A percentile compares a stretch with the other conserved stretches of the same genome.
phyloP scores from a whole-genome alignment of 2,113 vertebrate genomes.

The Podarcis raffonei region DNA sequence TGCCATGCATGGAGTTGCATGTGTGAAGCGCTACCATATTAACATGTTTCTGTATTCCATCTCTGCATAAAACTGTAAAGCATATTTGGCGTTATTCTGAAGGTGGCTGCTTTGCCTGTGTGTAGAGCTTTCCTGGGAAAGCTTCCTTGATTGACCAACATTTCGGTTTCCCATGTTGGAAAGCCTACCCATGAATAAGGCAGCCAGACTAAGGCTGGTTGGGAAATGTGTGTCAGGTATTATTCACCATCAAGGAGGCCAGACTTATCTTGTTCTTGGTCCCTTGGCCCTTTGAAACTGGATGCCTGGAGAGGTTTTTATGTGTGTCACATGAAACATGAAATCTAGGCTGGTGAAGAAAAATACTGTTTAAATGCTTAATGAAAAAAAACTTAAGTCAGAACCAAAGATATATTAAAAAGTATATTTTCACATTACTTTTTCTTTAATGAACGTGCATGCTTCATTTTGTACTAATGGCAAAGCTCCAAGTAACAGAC shows the following conservation, averaged over 20 bases:
- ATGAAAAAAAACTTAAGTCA: neutral
- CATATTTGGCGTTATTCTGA: too few relatives aligned
- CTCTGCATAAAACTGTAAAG: neutral
- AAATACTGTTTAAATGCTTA: neutral
- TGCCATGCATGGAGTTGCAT: neutral
- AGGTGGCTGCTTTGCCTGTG: too few relatives aligned
- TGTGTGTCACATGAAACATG: neutral
- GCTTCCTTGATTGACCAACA: too few relatives aligned
- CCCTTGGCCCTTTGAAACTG: too few relatives aligned
- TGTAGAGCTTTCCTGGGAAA: too few relatives aligned
- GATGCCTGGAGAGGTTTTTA: too few relatives aligned
- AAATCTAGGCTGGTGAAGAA: neutral
- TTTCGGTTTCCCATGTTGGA: too few relatives aligned
- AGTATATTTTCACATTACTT: neutral
- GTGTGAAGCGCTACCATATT: neutral
- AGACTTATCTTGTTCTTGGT: too few relatives aligned
- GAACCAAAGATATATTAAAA: neutral
- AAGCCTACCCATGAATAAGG: too few relatives aligned
- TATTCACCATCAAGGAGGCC: too few relatives aligned
- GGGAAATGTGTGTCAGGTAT: too few relatives aligned
- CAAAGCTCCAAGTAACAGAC: neutral
- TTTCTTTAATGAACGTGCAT: neutral
- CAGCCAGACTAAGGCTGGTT: too few relatives aligned
- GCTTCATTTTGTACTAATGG: neutral
- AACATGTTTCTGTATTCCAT: neutral